Base-by-base conservation (phyloP, 64 coral and sea anemone species). In the Cladopsammia gracilis region DNA sequence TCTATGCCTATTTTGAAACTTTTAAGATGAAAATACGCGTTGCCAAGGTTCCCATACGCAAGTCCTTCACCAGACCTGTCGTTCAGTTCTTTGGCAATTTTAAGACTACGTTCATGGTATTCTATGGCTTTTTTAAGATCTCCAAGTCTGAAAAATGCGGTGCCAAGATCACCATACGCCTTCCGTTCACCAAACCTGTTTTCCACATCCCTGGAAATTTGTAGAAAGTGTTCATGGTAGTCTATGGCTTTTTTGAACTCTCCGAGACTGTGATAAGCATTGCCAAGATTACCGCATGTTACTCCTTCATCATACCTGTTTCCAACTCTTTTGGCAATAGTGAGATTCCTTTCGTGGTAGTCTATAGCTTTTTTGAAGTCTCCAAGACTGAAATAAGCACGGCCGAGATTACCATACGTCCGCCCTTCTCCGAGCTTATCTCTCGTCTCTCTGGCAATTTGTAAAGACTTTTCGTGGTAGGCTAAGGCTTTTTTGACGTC, bases 251-350 rank as follows among this genome's bases (percentile, higher is more conserved):
- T 86, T 44, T 62, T 25, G 49, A 49, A 86, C 13, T 86, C 46
- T 67, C 83, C 64, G 34, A 70, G 64, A 49, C 48, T 23, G 19
- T 16, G 11, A 49, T 20, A 71, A 25, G 42, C 62, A 24, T 48
- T 49, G 10, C 64, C 83, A 48, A 86, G 66, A 44, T 70, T 70
- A 48, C 64, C 83, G 70, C n/a, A n/a, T n/a, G n/a, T n/a, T 86
- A 86, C 24, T 65, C 46, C 83, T 52, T 69, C 83, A 71, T 64
- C 64, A 24, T 20, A 14, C 22, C 46, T 86, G 62, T 71, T 64
- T 23, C 46, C 42, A 9, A 70, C 48, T 66, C 54, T 64, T 14
- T 46, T 48, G 10, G 83, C 62, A 24, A 86, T 70, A 19, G 13
- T 52, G 4, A 86, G 64, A n/a, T 3, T 23, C 14, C 43, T 19